Evolutionary conservation across 1,140 invertebrate genomes (phyloP), one percentile per base, ranked within the genome.

Genomic region (Trichomalopsis sarcophagae): DNA sequence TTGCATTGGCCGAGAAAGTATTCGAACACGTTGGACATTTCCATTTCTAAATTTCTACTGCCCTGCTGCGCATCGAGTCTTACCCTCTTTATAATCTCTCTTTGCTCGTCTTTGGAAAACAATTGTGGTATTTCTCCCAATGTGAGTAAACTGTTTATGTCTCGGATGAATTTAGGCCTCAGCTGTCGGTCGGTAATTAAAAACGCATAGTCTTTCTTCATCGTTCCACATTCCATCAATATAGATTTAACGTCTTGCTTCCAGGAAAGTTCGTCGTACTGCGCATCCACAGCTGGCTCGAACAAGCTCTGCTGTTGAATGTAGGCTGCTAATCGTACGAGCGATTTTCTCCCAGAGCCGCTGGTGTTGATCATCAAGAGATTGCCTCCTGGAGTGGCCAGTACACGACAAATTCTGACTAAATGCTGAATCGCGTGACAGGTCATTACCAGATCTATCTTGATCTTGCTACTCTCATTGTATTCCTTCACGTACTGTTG

Each of bases 401-500:
- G 89, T 27, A 96, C 91, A 36, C 96, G 92, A 87, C 94, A 95
- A 44, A 96, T 94, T 55, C 95, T 92, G 3, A 94, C 93, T 66
- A 96, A 91, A 90, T 96, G 95, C 87, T 95, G 94, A 84, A 96
- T 89, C 44, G 95, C 93, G 89, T 96, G 95, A 77, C 90, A 88
- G 83, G 96, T 96, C 78, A 96, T 91, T 7, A 96, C 94, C 33
- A 97, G 91, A 87, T 96, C 94, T 89, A 97, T 93, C 80, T 95
- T 95, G 55, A 93, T 94, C 85, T 94, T 94, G 84, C 93, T 94
- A 23, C 92, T 93, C 73, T 94, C 94, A 89, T 97, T 96, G 87
- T 95, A 96, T 76, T 96, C 95, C 2, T 94, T 92, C 2, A 96
- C 87, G 83, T 93, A 94, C n/a, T 90, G 91, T 55, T 94, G 86